These are phyloP conservation scores for Mormyrops attenuatus DNA, from an alignment of 2,797 vertebrate species.

Conservation along the genomic window DNA sequence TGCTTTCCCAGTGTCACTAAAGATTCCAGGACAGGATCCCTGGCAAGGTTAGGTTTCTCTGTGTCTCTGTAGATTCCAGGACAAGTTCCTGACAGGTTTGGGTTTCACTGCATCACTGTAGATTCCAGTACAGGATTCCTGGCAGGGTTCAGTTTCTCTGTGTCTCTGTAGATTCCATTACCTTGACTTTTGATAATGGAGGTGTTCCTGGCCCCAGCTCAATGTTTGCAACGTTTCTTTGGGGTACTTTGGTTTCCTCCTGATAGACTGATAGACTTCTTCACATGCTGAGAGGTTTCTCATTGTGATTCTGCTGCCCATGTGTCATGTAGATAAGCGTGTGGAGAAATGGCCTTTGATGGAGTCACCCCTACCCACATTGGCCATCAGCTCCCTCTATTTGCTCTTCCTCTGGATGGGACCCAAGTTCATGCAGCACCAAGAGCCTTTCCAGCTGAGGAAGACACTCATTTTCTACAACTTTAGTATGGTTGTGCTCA, in stretches of 20 bases:
- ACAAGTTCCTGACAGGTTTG: neutral
- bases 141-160: no score
- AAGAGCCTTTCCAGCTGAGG: constrained; percentile 85
- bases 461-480: constrained; percentile 91
- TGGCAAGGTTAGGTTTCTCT: no score
- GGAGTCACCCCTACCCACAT: constrained; percentile 82
- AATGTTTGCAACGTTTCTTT: neutral
- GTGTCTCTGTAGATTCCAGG: no score
- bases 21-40: no score
- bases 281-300: neutral
- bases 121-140: neutral
- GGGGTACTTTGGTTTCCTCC: neutral
- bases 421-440: constrained; percentile 90
- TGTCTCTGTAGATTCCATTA: neutral
- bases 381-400: constrained; percentile 90
- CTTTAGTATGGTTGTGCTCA: constrained; percentile 98
- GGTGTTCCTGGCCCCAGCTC: neutral
- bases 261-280: neutral
- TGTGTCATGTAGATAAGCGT: constrained; percentile 74
- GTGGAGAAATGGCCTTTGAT: constrained; percentile 95
- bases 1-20: no score
- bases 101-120: neutral
- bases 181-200: neutral
- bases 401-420: constrained; percentile 94
- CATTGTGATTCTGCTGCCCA: neutral